Percentiles rank a stretch among this genome's conserved stretches.
Evolutionary conservation across 2,888 invertebrate genomes (phyloP).

Genomic region (Cheilosia variabilis): DNA sequence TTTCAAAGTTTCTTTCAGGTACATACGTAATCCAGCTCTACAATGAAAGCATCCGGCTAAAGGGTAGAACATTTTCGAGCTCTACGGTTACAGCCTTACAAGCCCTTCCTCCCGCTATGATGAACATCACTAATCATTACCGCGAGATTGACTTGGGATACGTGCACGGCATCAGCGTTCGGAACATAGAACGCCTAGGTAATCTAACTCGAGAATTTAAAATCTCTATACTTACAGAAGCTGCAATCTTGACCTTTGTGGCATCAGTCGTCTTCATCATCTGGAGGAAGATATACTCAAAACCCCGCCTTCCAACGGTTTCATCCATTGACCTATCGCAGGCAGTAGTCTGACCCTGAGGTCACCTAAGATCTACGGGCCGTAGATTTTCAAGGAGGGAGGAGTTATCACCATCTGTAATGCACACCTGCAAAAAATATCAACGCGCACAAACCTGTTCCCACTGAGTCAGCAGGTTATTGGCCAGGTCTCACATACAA

Average conservation of each 20-base stretch:
- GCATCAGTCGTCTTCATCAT: not conserved
- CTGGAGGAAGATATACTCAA: not conserved
- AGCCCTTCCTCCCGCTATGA: not conserved
- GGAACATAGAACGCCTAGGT: conserved; percentile 21
- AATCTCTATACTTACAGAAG: conserved; percentile 13
- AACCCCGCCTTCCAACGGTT: not conserved
- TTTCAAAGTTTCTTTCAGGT: conserved; percentile 15
- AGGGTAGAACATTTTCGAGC: conserved; percentile 17
- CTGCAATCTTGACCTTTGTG: not conserved
- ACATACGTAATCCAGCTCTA: conserved; percentile 15
- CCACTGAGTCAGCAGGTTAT: no score
- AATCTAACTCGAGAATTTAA: conserved; percentile 6
- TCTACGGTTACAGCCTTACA: conserved; percentile 7
- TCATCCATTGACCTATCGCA: not conserved
- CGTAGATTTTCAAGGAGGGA: no score
- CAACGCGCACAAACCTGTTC: no score
- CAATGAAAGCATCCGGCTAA: conserved; percentile 21
- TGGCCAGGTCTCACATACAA: no score
- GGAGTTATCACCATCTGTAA: no score
- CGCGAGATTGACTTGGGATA: conserved; percentile 9
- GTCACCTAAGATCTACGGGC: not conserved
- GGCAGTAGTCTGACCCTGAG: not conserved
- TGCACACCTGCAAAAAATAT: no score
- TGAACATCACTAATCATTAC: not conserved
- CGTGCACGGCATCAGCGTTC: conserved; percentile 1